Evolutionary conservation across 2,797 vertebrate genomes (phyloP).

Genomic region (Hoplostethus mediterraneus): DNA sequence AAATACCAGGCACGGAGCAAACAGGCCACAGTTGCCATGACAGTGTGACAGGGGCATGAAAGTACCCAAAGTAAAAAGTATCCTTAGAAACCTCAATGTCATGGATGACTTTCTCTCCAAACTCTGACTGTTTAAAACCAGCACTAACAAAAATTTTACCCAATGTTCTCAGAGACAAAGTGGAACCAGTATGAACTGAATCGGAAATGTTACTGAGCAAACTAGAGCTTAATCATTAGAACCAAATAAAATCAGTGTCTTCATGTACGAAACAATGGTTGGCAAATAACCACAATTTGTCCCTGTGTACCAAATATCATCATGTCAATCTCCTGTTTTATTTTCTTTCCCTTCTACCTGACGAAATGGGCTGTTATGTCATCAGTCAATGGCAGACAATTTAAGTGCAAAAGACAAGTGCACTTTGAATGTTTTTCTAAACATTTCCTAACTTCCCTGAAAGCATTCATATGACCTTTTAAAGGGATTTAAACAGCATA

Average conservation of each 20-base stretch:
- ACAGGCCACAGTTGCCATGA: neutral
- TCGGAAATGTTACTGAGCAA: constrained; percentile 6
- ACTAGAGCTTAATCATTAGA: neutral
- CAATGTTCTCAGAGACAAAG: constrained; percentile 17
- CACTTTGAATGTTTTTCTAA: constrained; percentile 46
- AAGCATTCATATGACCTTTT: constrained; percentile 28
- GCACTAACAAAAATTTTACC: constrained; percentile 19
- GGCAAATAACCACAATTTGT: neutral
- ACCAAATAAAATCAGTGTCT: neutral
- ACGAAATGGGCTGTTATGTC: constrained; percentile 24
- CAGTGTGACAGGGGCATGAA: neutral
- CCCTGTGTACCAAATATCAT: constrained; percentile 2
- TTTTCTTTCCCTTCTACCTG: constrained; percentile 2
- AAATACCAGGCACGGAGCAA: neutral
- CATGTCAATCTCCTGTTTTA: constrained; percentile 2
- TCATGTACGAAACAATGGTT: constrained; percentile 7
- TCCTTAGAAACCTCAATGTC: constrained; percentile 21
- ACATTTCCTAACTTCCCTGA: constrained; percentile 38
- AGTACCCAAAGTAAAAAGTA: constrained; percentile 8
- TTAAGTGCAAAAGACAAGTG: constrained; percentile 20
- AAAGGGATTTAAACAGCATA: constrained; percentile 31
- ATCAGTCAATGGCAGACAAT: neutral
- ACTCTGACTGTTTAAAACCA: constrained; percentile 42
- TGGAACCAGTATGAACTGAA: constrained; percentile 11
- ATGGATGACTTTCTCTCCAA: constrained; percentile 19